Percentiles rank a stretch among this genome's conserved stretches.
Evolutionary conservation across 2,888 invertebrate genomes (phyloP).

Genomic region (Mythimna vitellina): DNA sequence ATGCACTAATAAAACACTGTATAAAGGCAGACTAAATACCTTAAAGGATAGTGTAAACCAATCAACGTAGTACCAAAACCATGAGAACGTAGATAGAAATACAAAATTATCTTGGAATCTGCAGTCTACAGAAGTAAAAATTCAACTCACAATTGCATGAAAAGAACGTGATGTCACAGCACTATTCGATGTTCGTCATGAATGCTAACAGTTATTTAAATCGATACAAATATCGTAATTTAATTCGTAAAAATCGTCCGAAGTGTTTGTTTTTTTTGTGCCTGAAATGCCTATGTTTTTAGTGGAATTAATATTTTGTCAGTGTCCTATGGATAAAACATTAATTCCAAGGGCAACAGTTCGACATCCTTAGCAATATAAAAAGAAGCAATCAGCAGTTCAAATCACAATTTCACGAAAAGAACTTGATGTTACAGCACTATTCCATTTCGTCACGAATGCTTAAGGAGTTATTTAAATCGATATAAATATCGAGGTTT

Average conservation of each 20-base stretch:
- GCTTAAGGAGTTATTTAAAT: slow-evolving; percentile 26
- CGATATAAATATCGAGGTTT: slow-evolving; percentile 20
- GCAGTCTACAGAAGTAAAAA: no score
- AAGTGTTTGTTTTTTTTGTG: slow-evolving; percentile 31
- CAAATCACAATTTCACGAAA: background rate
- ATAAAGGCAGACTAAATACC: no score
- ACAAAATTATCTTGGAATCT: no score
- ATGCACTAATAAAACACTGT: no score
- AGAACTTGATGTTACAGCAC: slow-evolving; percentile 24
- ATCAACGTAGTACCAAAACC: no score
- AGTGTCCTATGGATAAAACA: background rate
- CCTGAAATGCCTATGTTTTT: slow-evolving; percentile 15
- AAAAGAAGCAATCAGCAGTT: no score
- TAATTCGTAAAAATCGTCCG: slow-evolving; percentile 29
- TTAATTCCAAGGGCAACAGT: no score
- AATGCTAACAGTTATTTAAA: slow-evolving; percentile 29
- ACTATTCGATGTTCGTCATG: slow-evolving; percentile 24
- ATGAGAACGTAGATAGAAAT: no score
- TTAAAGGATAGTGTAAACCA: no score
- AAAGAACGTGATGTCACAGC: slow-evolving; percentile 18
- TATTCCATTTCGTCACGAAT: slow-evolving; percentile 22
- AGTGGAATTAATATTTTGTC: slow-evolving; percentile 37
- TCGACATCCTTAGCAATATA: slow-evolving; percentile 46
- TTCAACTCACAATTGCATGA: background rate
- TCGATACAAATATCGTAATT: slow-evolving; percentile 21